Conservation (phyloP, 2,888 invertebrate genomes). For the Spilosoma lubricipeda region DNA sequence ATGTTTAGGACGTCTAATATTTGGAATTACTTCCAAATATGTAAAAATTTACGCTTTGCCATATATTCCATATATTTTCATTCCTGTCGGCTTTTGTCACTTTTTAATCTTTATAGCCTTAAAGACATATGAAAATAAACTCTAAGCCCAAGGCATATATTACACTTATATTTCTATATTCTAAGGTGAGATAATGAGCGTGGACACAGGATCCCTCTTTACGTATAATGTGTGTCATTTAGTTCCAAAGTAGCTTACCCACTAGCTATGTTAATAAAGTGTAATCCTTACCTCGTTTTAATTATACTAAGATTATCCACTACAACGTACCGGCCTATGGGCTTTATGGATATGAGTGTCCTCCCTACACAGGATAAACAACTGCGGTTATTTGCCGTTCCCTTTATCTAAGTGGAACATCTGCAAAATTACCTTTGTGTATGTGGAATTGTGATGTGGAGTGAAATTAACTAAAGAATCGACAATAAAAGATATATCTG, state of each 20-base stretch:
- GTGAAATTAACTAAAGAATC: background rate
- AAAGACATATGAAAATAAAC: background rate
- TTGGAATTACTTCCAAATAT: too few relatives aligned
- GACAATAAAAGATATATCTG: background rate
- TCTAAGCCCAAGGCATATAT: background rate
- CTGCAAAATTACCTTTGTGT: background rate
- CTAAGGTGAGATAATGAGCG: background rate
- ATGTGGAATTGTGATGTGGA: background rate
- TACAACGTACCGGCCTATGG: slow-evolving; percentile 1
- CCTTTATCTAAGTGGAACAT: background rate
- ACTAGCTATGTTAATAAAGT: slow-evolving; percentile 32
- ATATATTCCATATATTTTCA: background rate
- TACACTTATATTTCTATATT: background rate
- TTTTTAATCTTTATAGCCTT: background rate
- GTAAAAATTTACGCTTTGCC: too few relatives aligned
- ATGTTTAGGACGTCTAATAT: too few relatives aligned
- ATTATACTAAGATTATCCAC: slow-evolving; percentile 31
- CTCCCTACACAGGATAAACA: slow-evolving; percentile 26
- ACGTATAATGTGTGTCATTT: slow-evolving; percentile 3
- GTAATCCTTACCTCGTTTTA: slow-evolving; percentile 36
- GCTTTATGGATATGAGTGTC: slow-evolving; percentile 9
- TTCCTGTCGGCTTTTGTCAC: background rate
- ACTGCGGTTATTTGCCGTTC: background rate
- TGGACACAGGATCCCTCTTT: background rate
- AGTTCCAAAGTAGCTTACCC: slow-evolving; percentile 18